phyloP scores from a whole-genome alignment of 2,888 invertebrate species.

The Microchrysa polita region DNA sequence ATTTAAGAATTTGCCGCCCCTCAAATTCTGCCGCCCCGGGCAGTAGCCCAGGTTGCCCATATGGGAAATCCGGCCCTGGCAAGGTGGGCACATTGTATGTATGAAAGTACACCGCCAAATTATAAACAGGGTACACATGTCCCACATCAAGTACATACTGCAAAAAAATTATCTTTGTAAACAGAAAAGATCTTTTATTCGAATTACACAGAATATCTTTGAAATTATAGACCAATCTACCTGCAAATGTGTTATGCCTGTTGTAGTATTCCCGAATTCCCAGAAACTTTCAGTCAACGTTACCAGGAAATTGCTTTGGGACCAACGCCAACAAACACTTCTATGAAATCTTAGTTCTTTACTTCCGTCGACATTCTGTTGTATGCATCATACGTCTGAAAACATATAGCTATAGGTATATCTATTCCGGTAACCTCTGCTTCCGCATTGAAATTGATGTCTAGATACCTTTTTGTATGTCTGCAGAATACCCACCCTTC shows the following conservation, averaged over 20 bases:
- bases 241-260: background rate
- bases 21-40: too few species aligned
- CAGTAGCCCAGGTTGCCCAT: too few species aligned
- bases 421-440: background rate
- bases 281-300: conserved; percentile 31
- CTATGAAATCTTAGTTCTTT: conserved; percentile 18
- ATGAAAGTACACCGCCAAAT: too few species aligned
- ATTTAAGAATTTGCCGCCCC: too few species aligned
- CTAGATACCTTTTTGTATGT: conserved; percentile 13
- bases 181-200: too few species aligned
- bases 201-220: too few species aligned
- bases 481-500: conserved; percentile 2
- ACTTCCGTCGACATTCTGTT: background rate
- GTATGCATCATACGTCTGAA: too few species aligned
- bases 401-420: background rate
- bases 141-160: too few species aligned
- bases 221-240: background rate
- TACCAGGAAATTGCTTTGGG: conserved; percentile 32
- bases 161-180: too few species aligned
- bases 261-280: conserved; percentile 28
- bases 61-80: too few species aligned
- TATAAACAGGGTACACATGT: too few species aligned
- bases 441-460: background rate
- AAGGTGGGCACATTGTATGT: too few species aligned
- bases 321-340: background rate